A percentile compares a stretch with the other conserved stretches of the same genome.
Evolutionary conservation across 2,888 invertebrate species (phyloP).

Genomic region (Sthenelais limicola): DNA sequence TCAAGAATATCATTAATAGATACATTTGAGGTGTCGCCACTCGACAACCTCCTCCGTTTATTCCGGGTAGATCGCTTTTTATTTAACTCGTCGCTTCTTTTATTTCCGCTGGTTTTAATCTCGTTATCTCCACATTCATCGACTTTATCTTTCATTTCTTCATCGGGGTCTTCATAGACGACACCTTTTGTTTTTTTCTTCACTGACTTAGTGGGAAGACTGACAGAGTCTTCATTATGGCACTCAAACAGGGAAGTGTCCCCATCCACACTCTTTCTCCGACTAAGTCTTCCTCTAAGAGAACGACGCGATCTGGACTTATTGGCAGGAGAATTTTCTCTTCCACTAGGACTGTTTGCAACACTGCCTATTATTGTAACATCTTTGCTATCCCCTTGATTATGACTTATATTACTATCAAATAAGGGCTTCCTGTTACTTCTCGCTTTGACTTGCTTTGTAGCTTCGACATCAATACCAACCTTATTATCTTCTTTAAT

Average conservation of each 20-base stretch:
- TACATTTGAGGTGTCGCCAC: not conserved
- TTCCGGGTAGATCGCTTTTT: slow-evolving; percentile 10
- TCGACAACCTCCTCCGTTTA: not conserved
- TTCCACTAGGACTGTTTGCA: no score
- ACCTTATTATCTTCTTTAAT: not conserved
- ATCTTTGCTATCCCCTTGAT: not conserved
- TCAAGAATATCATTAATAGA: not conserved
- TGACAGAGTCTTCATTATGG: not conserved
- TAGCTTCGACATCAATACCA: not conserved
- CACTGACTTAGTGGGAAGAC: not conserved
- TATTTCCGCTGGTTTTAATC: not conserved
- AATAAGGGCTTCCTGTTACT: no score
- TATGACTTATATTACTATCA: no score
- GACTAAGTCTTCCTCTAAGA: not conserved
- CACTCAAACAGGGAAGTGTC: no score
- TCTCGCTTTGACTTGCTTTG: no score
- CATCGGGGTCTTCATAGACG: no score
- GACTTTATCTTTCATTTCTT: no score
- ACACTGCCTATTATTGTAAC: not conserved
- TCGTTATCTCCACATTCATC: no score
- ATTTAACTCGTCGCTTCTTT: not conserved
- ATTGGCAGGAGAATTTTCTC: no score
- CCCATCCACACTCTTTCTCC: not conserved
- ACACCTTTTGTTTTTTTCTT: no score
- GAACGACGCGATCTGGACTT: no score